Evolutionary conservation across 2,888 invertebrate genomes (phyloP).

Genomic region (Eristalis pertinax): DNA sequence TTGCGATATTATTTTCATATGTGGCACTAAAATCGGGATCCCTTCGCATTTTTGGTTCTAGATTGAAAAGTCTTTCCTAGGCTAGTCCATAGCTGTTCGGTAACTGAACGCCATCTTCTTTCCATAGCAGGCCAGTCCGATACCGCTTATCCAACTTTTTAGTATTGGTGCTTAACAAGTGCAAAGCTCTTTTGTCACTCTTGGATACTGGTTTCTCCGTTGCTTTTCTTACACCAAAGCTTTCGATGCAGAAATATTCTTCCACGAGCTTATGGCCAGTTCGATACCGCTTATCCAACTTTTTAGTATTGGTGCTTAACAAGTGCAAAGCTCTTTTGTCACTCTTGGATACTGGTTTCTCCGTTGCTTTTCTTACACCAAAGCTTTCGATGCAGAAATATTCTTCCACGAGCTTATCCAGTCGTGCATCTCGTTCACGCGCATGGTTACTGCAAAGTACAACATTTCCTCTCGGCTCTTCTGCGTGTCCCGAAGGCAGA

Average conservation of each 20-base stretch:
- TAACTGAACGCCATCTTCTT: conserved; percentile 19
- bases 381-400: conserved; percentile 29
- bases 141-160: conserved; percentile 3
- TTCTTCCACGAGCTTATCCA: background rate
- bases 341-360: conserved; percentile 1
- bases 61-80: conserved; percentile 32
- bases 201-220: conserved; percentile 1
- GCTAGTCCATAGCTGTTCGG: conserved; percentile 46
- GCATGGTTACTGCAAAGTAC: conserved; percentile 9
- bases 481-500: background rate
- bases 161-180: conserved; percentile 9
- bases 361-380: conserved; percentile 50
- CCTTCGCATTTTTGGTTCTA: conserved; percentile 57
- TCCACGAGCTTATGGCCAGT: conserved; percentile 3
- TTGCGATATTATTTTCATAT: conserved; percentile 52
- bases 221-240: conserved; percentile 59
- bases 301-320: conserved; percentile 3
- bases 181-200: conserved; percentile 5
- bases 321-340: conserved; percentile 11
- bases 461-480: background rate
- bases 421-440: background rate
- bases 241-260: conserved; percentile 8
- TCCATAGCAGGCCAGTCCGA: conserved; percentile 35
- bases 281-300: conserved; percentile 3
- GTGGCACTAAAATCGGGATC: conserved; percentile 46